These are phyloP conservation scores for Chrysodeixis includens DNA, from an alignment of 2,888 invertebrate species.

Conservation along the genomic window DNA sequence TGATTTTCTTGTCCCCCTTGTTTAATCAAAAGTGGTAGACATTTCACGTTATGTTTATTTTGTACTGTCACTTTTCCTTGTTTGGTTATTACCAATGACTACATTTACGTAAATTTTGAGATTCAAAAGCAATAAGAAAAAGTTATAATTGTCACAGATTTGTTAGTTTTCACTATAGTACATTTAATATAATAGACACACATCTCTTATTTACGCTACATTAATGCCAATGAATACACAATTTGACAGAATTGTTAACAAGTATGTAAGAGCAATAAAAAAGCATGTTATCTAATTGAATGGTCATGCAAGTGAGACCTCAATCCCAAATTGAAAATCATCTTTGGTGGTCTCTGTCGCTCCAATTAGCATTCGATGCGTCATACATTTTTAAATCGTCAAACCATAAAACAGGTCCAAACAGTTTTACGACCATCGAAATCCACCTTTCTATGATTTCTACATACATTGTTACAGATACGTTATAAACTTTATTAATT, in stretches of 20 bases:
- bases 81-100: neutral
- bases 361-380: slow-evolving; percentile 79
- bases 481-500: slow-evolving; percentile 71
- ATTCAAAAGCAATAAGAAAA: no score
- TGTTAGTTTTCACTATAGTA: no score
- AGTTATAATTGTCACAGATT: no score
- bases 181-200: no score
- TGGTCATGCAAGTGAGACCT: slow-evolving; percentile 57
- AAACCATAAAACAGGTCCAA: slow-evolving; percentile 69
- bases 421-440: slow-evolving; percentile 70
- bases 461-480: slow-evolving; percentile 66
- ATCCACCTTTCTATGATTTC: slow-evolving; percentile 64
- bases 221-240: no score
- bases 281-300: slow-evolving; percentile 20
- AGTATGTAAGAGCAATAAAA: neutral
- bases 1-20: slow-evolving; percentile 26
- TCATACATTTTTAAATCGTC: slow-evolving; percentile 68
- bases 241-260: no score
- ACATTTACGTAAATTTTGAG: no score
- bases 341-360: slow-evolving; percentile 80
- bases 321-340: slow-evolving; percentile 64
- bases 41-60: neutral
- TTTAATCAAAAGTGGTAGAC: slow-evolving; percentile 14
- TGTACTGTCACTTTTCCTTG: neutral
- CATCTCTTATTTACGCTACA: no score